A percentile compares a stretch with the other conserved stretches of the same genome.
These are phyloP conservation scores for Peromyscus melanophrys DNA, from an alignment of 2,797 vertebrate species.

Conservation along the genomic window DNA sequence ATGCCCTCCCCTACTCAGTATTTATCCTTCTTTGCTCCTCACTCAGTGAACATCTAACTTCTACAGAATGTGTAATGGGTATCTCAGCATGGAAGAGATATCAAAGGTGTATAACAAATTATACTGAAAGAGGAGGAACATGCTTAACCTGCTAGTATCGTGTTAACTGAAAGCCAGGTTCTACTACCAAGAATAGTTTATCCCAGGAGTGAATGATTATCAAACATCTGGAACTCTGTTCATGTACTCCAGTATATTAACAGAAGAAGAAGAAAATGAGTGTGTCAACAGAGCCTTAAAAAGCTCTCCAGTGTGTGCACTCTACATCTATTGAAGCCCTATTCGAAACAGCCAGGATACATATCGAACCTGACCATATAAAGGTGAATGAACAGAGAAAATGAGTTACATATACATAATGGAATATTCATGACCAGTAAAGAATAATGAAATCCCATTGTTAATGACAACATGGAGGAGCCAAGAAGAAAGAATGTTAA, in stretches of 20 bases:
- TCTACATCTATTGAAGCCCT: not conserved
- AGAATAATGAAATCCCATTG: not conserved
- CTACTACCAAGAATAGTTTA: constrained; percentile 23
- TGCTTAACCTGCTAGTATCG: not conserved
- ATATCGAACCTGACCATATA: not conserved
- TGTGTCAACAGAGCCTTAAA: not conserved
- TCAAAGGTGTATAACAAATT: not conserved
- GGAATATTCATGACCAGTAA: not conserved
- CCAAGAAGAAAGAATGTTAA: not conserved
- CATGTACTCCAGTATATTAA: constrained; percentile 6
- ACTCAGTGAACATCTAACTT: constrained; percentile 15
- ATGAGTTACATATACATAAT: not conserved
- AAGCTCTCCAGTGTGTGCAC: not conserved
- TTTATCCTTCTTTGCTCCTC: not conserved
- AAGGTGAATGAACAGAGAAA: not conserved
- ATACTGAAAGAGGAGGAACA: not conserved
- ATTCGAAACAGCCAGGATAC: not conserved
- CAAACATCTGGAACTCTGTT: constrained; percentile 49
- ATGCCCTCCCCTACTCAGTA: not conserved
- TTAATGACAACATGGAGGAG: not conserved
- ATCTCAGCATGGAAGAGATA: constrained; percentile 25
- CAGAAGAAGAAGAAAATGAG: constrained; percentile 21
- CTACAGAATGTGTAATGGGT: not conserved
- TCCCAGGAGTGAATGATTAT: not conserved
- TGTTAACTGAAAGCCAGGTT: constrained; percentile 51